Evolutionary conservation across 2,888 invertebrate genomes (phyloP), one percentile per base, ranked within the genome.

Genomic region (Drosophila melanosoma): DNA sequence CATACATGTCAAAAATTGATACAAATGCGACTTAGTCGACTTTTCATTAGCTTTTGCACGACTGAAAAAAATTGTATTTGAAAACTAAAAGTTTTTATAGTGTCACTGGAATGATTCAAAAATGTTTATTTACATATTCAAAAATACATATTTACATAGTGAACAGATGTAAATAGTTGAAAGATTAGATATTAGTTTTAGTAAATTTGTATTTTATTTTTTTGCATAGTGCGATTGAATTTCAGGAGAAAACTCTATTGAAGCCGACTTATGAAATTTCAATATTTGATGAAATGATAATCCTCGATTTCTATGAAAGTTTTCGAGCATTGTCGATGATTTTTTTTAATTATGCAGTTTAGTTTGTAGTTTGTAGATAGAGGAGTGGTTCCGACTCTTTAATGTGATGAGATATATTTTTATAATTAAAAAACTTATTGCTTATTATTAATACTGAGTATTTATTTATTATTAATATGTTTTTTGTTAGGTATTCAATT

Each of bases 41-140:
- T 76, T 54, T 71, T 64, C 54, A 76, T 76, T 71, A 61, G 36
- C 49, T 57, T 51, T 69, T 59, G 54, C 76, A 69, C 42, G 62
- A 38, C 26, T 73, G 73, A 64, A 53, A 61, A 56, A 48, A n/a
- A 63, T 71, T 57, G 49, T 17, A 12, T 62, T 48, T 42, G n/a
- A 56, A 49, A 56, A 48, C 29, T 29, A 38, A 40, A 35, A 26
- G n/a, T 26, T 42, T 26, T 42, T 40, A 23, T 11, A 51, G 32
- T 49, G 70, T 42, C 36, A 15, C 6, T 38, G 12, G 33, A 51
- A 69, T 36, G 23, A 33, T 36, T 11, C 6, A 15, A 15, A 26
- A 23, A 23, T 33, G n/a, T 45, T 12, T 10, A n/a, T 45, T 12
- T 17, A 49, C 35, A 29, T 29, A 35, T 33, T 5, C 4, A 23